Evolutionary conservation across 2,797 vertebrate species (phyloP).

Genomic region (Sarcoramphus papa): DNA sequence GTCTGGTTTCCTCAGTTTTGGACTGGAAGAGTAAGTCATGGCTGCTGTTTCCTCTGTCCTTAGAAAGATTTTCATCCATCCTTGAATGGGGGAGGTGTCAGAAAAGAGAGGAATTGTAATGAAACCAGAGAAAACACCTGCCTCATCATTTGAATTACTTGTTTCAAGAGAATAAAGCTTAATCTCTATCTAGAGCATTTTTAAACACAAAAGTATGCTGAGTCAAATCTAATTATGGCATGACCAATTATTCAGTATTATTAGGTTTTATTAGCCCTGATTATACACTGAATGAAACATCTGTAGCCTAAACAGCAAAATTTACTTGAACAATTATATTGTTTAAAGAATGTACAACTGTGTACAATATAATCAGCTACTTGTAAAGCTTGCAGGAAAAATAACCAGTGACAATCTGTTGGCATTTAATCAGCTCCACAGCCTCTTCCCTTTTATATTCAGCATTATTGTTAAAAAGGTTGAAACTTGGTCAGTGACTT

Average conservation of each 20-base stretch:
- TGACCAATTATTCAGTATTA: conserved; percentile 34
- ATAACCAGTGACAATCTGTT: neutral
- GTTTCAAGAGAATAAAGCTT: conserved; percentile 7
- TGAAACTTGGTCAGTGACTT: neutral
- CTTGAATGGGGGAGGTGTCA: neutral
- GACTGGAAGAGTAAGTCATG: neutral
- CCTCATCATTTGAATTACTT: neutral
- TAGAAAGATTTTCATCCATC: neutral
- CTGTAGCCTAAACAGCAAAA: conserved; percentile 30
- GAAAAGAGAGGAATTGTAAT: neutral
- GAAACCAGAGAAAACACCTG: neutral
- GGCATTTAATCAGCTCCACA: neutral
- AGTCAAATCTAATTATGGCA: conserved; percentile 46
- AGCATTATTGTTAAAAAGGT: neutral
- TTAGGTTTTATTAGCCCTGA: conserved; percentile 19
- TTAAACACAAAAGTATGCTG: conserved; percentile 13
- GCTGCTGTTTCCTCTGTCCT: neutral
- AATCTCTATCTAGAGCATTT: conserved; percentile 23
- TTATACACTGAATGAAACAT: conserved; percentile 22
- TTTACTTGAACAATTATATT: conserved; percentile 9
- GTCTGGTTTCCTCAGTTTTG: neutral
- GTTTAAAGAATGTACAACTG: neutral
- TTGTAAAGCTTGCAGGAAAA: neutral
- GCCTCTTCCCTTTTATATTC: neutral
- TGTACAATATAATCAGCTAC: neutral